Base-by-base conservation (phyloP, 2,113 vertebrate genomes). In the Notiomystis cincta region DNA sequence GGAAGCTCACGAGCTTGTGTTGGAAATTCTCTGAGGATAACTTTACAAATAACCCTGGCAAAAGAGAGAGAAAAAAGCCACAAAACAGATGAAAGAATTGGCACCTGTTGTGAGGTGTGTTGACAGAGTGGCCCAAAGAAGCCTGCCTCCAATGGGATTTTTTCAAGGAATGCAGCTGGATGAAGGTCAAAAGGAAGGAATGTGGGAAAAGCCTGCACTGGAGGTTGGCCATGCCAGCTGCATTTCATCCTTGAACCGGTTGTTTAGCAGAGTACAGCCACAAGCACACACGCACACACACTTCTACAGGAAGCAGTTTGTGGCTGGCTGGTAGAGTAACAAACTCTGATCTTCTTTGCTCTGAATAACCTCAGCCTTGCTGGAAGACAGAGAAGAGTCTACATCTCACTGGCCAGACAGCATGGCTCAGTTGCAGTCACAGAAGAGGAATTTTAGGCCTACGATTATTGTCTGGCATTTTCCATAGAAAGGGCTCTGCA, bases 251-350 rank as follows among this genome's bases (percentile, higher is more conserved):
- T 93, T 20, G 65, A 95, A 82, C 70, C 8, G 0, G 40, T 92
- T 33, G 1, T 61, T 94, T 40, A 94, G 86, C 69, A 38, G 90
- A 93, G 81, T 88, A 87, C 69, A 90, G 96, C 90, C 94, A 96
- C 92, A 87, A 89, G 92, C 96, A 96, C 93, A 27, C 93, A 82
- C 93, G 0, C 96, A 94, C 93, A 4, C 95, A 78, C 78, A 91
- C 69, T 67, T 65, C 17, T 5, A 89, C 56, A 72, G 92, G 93
- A 96, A 96, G 70, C 79, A 91, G 25, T 57, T 10, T 82, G 94
- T 78, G 96, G 84, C 97, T 77, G 82, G 28, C 84, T 95, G 62
- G 72, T 18, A 87, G 65, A 82, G 17, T 31, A 94, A 51, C 67
- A 81, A 95, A 83, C 79, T 50, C n/a, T 37, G 71, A 35, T 72